These are phyloP conservation scores for Serripes groenlandicus DNA, from an alignment of 2,888 invertebrate species.

Conservation along the genomic window DNA sequence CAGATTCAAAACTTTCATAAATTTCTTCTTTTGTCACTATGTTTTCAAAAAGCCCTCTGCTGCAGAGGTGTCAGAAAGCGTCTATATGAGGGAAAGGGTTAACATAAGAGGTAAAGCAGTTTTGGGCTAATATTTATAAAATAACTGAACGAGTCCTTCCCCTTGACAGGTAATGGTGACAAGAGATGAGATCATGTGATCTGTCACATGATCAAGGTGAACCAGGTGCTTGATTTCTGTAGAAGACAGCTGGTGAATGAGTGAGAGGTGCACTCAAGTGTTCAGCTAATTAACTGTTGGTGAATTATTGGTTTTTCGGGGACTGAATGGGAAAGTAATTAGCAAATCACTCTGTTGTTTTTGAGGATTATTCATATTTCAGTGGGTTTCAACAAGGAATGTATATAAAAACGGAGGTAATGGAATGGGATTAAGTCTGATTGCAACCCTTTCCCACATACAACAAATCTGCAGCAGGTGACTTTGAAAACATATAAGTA, in stretches of 20 bases:
- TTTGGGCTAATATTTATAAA: too few species aligned
- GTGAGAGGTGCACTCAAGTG: slow-evolving; percentile 56
- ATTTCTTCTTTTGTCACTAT: too few species aligned
- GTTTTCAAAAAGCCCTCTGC: too few species aligned
- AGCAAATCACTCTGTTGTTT: slow-evolving; percentile 39
- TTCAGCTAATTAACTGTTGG: slow-evolving; percentile 46
- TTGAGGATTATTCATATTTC: slow-evolving; percentile 29
- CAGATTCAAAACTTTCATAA: too few species aligned
- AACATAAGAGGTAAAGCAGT: too few species aligned
- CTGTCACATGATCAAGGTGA: slow-evolving; percentile 58
- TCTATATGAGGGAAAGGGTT: too few species aligned
- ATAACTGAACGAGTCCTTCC: too few species aligned
- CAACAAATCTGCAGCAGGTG: too few species aligned
- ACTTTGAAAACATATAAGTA: too few species aligned
- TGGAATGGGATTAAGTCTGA: background rate
- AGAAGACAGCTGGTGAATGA: slow-evolving; percentile 65
- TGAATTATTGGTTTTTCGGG: slow-evolving; percentile 19
- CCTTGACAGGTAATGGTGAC: background rate
- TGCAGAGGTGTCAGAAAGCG: too few species aligned
- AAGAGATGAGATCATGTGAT: slow-evolving; percentile 51
- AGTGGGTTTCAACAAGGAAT: slow-evolving; percentile 29
- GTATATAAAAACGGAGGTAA: slow-evolving; percentile 57
- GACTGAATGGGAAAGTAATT: slow-evolving; percentile 46
- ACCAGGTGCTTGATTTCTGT: slow-evolving; percentile 61
- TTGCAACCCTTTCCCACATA: background rate